Evolutionary conservation across 2,113 vertebrate genomes (phyloP).

Genomic region (Ptilorrhoa leucosticta): DNA sequence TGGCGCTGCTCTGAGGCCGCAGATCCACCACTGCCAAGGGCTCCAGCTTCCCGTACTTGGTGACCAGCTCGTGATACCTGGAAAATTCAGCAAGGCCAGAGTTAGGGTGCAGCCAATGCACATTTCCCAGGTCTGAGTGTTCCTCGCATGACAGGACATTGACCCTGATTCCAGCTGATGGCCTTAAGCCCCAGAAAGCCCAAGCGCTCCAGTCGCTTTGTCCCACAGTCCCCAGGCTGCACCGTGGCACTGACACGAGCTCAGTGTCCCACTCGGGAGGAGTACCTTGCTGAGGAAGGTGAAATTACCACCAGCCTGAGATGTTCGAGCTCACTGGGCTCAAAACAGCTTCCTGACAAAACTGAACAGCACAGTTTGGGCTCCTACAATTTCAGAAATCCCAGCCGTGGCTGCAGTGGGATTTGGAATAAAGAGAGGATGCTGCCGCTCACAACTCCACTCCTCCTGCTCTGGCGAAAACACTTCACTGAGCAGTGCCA

Average conservation of each 20-base stretch:
- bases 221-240: neutral
- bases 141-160: neutral
- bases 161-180: neutral
- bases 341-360: neutral
- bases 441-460: neutral
- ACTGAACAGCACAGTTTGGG: neutral
- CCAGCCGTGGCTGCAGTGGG: neutral
- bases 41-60: conserved; percentile 90
- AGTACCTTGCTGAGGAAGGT: neutral
- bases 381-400: neutral
- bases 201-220: neutral
- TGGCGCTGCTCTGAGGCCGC: conserved; percentile 82
- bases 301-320: neutral
- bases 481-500: neutral
- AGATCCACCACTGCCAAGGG: conserved; percentile 94
- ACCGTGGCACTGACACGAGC: rapidly evolving
- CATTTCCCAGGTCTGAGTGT: neutral
- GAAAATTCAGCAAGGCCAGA: neutral
- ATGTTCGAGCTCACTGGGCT: neutral
- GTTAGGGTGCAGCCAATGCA: rapidly evolving
- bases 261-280: rapidly evolving
- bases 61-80: conserved; percentile 90
- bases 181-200: neutral
- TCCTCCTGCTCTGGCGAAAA: neutral
- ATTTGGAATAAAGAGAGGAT: neutral